These are phyloP conservation scores for Sesia bembeciformis DNA, from an alignment of 2,888 invertebrate genomes.

Conservation along the genomic window DNA sequence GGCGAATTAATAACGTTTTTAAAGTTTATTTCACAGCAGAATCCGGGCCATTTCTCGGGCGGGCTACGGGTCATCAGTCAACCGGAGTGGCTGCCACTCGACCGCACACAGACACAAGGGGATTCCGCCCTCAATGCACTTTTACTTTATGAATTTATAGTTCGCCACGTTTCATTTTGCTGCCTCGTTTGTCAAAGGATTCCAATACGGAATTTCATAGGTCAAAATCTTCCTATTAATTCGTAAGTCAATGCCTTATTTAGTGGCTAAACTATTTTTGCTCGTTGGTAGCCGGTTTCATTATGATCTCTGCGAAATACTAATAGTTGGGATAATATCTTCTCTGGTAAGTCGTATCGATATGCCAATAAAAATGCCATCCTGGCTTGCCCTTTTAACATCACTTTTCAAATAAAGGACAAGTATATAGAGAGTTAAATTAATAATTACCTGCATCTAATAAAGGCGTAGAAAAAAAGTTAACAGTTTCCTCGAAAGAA, in stretches of 20 bases:
- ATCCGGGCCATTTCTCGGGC: slow-evolving; percentile 24
- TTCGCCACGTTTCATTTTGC: slow-evolving; percentile 40
- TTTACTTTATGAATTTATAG: slow-evolving; percentile 46
- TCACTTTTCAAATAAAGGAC: no score
- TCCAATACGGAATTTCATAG: slow-evolving; percentile 1
- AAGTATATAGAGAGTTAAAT: no score
- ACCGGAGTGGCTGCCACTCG: slow-evolving; percentile 41
- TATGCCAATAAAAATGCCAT: no score
- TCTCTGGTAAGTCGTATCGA: no score
- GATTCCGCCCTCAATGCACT: slow-evolving; percentile 47
- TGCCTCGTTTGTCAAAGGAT: slow-evolving; percentile 39
- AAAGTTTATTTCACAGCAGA: slow-evolving; percentile 3
- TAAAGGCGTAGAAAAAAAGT: no score
- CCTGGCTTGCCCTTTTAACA: no score
- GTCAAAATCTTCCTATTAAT: not conserved
- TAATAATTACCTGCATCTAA: no score
- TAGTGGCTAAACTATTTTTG: not conserved
- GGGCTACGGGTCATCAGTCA: slow-evolving; percentile 38
- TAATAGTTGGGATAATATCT: no score
- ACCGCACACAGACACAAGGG: slow-evolving; percentile 27
- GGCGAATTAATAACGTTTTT: slow-evolving; percentile 9
- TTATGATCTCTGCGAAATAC: no score
- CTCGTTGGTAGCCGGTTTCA: no score
- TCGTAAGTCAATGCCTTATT: not conserved
- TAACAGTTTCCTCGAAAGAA: no score